Percentiles rank a stretch among this genome's conserved stretches.
These are phyloP conservation scores for Takifugu flavidus DNA, from an alignment of 2,113 vertebrate species.

Conservation along the genomic window DNA sequence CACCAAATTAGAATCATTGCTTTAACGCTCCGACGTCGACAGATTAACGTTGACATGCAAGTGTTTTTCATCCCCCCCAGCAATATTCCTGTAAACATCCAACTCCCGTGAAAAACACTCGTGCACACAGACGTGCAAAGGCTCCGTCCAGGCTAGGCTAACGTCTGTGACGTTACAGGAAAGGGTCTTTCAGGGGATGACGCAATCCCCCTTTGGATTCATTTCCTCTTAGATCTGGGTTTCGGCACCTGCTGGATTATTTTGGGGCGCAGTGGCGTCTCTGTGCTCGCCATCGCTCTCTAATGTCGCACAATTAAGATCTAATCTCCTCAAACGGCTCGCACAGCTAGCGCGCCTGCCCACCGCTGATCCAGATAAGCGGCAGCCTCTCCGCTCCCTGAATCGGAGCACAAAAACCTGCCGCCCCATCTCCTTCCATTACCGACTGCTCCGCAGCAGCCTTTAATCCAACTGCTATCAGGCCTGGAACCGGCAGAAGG, in stretches of 20 bases:
- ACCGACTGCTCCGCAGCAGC: constrained; percentile 17
- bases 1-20: too few species aligned
- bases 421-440: constrained; percentile 38
- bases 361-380: constrained; percentile 55
- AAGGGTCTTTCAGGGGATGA: constrained; percentile 25
- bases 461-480: constrained; percentile 35
- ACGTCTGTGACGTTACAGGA: too few species aligned
- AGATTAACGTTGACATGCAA: too few species aligned
- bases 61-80: too few species aligned
- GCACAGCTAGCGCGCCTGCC: constrained; percentile 40
- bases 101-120: too few species aligned
- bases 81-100: too few species aligned
- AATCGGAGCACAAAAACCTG: constrained; percentile 31
- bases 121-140: too few species aligned
- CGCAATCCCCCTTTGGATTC: constrained; percentile 26
- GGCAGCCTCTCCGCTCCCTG: constrained; percentile 47
- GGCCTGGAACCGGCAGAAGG: constrained; percentile 29
- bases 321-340: constrained; percentile 50
- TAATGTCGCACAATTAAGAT: constrained; percentile 65
- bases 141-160: too few species aligned
- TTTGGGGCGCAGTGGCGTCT: constrained; percentile 38
- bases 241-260: constrained; percentile 36
- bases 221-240: constrained; percentile 38
- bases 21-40: too few species aligned
- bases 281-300: constrained; percentile 36